Percentiles rank a stretch among this genome's conserved stretches.
These are phyloP conservation scores for Porites evermanni DNA, from an alignment of 92 coral and sea anemone species.

Conservation along the genomic window DNA sequence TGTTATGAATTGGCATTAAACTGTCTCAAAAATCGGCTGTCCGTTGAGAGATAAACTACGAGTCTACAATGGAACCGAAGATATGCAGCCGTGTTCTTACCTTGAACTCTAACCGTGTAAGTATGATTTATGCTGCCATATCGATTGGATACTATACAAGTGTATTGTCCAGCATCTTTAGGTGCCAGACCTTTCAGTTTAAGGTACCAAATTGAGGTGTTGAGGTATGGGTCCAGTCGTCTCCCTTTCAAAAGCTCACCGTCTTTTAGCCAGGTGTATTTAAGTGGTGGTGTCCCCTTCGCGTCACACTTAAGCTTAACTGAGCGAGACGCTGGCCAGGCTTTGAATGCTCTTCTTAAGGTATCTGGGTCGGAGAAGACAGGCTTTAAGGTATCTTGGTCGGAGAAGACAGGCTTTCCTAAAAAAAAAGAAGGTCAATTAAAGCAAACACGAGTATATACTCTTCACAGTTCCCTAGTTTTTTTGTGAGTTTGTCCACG, in stretches of 20 bases:
- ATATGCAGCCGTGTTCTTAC: constrained; percentile 58
- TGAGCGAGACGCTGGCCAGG: constrained; percentile 91
- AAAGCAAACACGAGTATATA: too few species aligned
- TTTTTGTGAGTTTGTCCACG: too few species aligned
- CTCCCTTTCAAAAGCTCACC: constrained; percentile 61
- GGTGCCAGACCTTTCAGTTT: constrained; percentile 81
- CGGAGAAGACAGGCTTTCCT: constrained; percentile 57
- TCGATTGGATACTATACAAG: constrained; percentile 87
- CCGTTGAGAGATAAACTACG: too few species aligned
- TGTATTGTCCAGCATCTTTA: constrained; percentile 82
- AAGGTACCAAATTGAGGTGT: constrained; percentile 79
- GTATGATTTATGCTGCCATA: constrained; percentile 88
- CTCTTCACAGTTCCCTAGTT: too few species aligned
- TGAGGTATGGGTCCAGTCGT: constrained; percentile 84
- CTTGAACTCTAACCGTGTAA: constrained; percentile 80
- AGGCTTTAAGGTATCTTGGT: too few species aligned
- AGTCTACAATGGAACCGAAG: too few species aligned
- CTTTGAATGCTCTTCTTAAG: constrained; percentile 73
- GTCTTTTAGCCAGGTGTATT: constrained; percentile 87
- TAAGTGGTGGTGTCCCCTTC: constrained; percentile 79
- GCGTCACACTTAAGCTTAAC: constrained; percentile 78
- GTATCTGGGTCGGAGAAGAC: constrained; percentile 48
- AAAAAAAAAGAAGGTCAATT: neutral
- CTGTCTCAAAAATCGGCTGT: too few species aligned
- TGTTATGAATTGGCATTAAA: too few species aligned